Evolutionary conservation across 2,797 vertebrate species (phyloP), one percentile per base, ranked within the genome.

Genomic region (Prionace glauca): DNA sequence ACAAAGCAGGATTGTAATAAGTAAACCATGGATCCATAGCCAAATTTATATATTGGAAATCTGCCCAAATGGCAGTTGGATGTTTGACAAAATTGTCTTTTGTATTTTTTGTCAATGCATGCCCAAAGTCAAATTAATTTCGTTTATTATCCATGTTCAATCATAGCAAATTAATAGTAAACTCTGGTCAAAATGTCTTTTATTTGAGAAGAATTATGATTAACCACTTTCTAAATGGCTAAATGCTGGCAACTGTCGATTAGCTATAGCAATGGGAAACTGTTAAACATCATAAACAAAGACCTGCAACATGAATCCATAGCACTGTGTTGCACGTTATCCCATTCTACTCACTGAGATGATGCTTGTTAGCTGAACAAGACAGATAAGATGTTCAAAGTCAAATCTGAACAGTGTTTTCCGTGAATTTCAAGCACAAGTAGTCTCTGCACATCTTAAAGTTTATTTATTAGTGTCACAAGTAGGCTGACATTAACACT

Each of bases 161-260:
- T 96, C 96, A 97, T 97, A 97, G 97, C 97, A 96, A 96, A 96
- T 97, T 88, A 97, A 96, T 97, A 96, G 97, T 96, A 97, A 96
- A 97, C 96, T 96, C 95, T 56, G 96, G 97, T 97, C 97, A 97
- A 97, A 96, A 96, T 96, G 96, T 0, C 97, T 98, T 97, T 97
- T 96, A 96, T 97, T 96, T 96, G 96, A 97, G 97, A 96, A 97
- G 96, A 95, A 96, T 96, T 97, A 96, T 0, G 95, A 97, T 97
- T 97, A 97, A 96, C 97, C 71, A 95, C 71, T 74, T 36, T 32
- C 69, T 77, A 56, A 95, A 77, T 74, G 29, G 50, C 18, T 24
- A 16, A 45, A 29, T 56, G 29, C 29, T 95, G 93, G 69, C 72
- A 74, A 12, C 71, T 41, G 50, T 50, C 29, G 50, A 95, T 26